Evolutionary conservation across 2,888 invertebrate genomes (phyloP).

Genomic region (Alloplasta piceator): DNA sequence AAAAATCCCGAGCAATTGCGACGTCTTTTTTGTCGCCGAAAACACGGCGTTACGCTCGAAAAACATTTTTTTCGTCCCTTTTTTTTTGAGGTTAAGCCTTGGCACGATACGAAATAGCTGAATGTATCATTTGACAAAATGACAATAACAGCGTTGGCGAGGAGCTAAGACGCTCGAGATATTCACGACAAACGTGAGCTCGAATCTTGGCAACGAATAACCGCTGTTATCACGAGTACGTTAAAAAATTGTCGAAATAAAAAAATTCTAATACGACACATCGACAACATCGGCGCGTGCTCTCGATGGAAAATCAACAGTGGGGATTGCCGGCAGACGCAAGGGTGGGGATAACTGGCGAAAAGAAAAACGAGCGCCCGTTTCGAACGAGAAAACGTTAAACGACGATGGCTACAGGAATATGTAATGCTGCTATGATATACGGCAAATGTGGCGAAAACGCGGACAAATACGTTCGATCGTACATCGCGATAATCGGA

Average conservation of each 20-base stretch:
- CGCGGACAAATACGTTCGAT: neutral
- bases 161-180: no score
- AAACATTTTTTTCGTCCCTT: neutral
- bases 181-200: constrained; percentile 9
- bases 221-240: neutral
- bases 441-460: neutral
- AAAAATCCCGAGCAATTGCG: constrained; percentile 39
- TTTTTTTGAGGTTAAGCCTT: constrained; percentile 47
- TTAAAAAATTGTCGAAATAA: neutral
- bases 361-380: no score
- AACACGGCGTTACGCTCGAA: neutral
- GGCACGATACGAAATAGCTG: neutral
- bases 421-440: neutral
- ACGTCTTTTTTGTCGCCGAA: constrained; percentile 41
- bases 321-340: no score
- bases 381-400: neutral
- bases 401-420: neutral
- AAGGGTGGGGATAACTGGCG: no score
- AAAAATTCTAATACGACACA: no score
- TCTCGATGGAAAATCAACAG: neutral
- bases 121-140: neutral
- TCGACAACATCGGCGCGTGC: no score
- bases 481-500: no score
- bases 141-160: neutral
- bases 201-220: constrained; percentile 26